Evolutionary conservation across 1,140 invertebrate genomes (phyloP), one percentile per base, ranked within the genome.

Genomic region (Ostrea denselamellosa): DNA sequence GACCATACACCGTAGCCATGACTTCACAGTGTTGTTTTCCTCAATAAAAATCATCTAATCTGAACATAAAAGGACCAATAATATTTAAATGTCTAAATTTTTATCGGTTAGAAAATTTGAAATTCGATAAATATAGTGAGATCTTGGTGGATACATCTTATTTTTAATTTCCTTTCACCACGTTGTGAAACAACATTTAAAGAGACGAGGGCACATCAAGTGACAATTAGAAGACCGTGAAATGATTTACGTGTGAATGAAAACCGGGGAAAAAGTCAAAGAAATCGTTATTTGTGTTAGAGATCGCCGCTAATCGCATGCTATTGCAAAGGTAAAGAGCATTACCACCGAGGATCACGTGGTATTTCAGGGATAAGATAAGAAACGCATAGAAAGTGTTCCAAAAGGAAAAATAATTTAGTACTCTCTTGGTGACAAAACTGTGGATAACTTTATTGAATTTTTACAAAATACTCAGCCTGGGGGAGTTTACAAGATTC

Each of bases 251-350:
- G 12, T 77, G 34, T 77, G 68, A 77, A 77, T 34, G 68, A 14
- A 28, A 77, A 77, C 25, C 68, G 68, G 68, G 17, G 68, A 77
- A 77, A 25, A 77, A 77, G 68, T 77, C 68, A 77, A 77, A 77
- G 68, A 22, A 77, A 77, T 77, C 68, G 25, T 77, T 77, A 77
- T 77, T 77, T 77, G 28, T 77, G 25, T 77, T 77, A 77, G 68
- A 77, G 68, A 77, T 77, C 68, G 25, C 25, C 68, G 28, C 25
- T 77, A 77, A 77, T 77, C 68, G 68, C 25, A 28, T 25, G 17
- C 68, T 34, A 77, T 34, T 34, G 68, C 68, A 28, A 77, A 10
- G 8, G 25, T 62, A 62, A 62, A n/a, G 58, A 12, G n/a, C 58
- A 19, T 19, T 62, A 62, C 58, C 12, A 62, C 56, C 9, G 25